Conservation (phyloP, 1,140 invertebrate species). For the Cydia amplana region DNA sequence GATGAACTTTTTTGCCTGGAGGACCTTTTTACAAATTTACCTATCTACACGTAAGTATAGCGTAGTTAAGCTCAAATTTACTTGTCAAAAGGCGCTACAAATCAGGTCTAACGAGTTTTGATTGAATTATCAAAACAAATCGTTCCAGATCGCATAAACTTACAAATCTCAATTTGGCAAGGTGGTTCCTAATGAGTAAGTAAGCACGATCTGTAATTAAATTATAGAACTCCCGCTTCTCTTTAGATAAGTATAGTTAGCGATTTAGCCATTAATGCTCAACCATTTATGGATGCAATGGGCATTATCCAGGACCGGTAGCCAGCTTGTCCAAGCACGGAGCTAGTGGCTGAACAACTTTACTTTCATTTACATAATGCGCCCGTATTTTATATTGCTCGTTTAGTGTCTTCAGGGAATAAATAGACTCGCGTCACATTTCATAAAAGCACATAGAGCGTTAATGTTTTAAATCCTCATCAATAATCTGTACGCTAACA, state of each 20-base stretch:
- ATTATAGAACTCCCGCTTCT: neutral
- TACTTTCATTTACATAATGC: conserved; percentile 61
- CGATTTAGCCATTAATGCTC: conserved; percentile 42
- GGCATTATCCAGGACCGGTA: conserved; percentile 39
- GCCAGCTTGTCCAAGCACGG: conserved; percentile 16
- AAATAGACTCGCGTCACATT: neutral
- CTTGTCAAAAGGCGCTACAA: neutral
- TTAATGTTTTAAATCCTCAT: neutral
- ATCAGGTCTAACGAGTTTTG: neutral
- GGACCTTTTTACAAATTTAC: conserved; percentile 35
- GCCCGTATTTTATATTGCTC: conserved; percentile 28
- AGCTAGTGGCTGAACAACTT: conserved; percentile 45
- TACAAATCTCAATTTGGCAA: neutral
- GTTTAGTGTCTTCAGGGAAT: conserved; percentile 18
- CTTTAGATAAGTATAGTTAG: conserved; percentile 14
- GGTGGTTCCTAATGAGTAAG: conserved; percentile 13
- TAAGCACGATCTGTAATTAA: conserved; percentile 6
- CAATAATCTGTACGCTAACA: neutral
- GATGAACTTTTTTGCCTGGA: conserved; percentile 48
- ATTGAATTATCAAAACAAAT: conserved; percentile 12
- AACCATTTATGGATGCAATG: conserved; percentile 45
- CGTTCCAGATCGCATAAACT: neutral
- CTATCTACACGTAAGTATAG: conserved; percentile 32
- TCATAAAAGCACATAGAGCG: neutral
- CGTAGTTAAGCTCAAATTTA: neutral